These are phyloP conservation scores for Caligus rogercresseyi DNA, from an alignment of 1,140 invertebrate genomes.

Conservation along the genomic window DNA sequence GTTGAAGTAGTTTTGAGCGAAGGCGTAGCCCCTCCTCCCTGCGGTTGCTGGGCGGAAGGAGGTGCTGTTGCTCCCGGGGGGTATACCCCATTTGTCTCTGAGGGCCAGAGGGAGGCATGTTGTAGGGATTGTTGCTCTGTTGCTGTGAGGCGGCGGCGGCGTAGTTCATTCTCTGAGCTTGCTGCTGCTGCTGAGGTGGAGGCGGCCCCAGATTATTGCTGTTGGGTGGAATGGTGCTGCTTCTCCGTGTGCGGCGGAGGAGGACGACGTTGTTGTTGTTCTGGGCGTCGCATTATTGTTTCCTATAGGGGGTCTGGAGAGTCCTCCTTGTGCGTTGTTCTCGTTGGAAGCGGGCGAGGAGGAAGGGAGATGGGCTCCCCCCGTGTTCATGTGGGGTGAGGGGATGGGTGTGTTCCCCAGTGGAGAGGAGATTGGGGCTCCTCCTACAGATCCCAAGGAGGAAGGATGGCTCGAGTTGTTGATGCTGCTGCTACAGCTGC, in stretches of 20 bases:
- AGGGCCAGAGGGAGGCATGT: not conserved
- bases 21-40: not conserved
- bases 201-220: not conserved
- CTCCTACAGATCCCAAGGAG: too few relatives aligned
- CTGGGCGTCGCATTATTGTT: not conserved
- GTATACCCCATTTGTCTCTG: not conserved
- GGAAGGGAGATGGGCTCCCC: not conserved
- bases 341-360: not conserved
- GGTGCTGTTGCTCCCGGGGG: not conserved
- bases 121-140: not conserved
- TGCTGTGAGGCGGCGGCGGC: too few relatives aligned
- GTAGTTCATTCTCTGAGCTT: too few relatives aligned
- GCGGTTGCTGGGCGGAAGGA: not conserved
- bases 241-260: not conserved
- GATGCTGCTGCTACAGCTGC: not conserved
- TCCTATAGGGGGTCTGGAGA: not conserved
- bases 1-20: conserved; percentile 1
- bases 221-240: not conserved
- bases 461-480: too few relatives aligned
- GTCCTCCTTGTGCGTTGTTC: not conserved
- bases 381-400: not conserved
- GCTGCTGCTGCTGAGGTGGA: not conserved
- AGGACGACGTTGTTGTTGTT: not conserved
- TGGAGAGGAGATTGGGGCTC: too few relatives aligned
- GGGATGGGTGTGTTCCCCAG: not conserved